These are phyloP conservation scores for Sinocyclocheilus grahami DNA, from an alignment of 2,113 vertebrate species.

Conservation along the genomic window DNA sequence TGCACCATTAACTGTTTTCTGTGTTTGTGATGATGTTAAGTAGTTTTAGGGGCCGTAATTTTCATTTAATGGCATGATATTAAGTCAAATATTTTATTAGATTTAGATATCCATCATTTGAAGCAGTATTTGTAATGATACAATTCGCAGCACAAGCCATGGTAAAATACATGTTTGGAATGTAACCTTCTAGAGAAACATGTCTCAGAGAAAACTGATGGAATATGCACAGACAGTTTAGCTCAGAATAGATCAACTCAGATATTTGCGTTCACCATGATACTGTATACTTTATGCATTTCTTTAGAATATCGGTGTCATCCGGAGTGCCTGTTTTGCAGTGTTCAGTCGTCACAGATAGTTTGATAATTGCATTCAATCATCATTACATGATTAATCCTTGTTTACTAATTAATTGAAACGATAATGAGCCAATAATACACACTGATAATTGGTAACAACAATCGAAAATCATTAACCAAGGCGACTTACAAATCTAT, in stretches of 20 bases:
- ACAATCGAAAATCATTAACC: constrained; percentile 10
- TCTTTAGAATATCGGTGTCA: not conserved
- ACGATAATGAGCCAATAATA: not conserved
- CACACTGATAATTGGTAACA: not conserved
- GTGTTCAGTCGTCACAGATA: not conserved
- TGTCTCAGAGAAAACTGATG: not conserved
- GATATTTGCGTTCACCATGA: not conserved
- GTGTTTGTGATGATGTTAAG: not conserved
- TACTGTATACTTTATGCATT: not conserved
- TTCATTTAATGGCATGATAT: not conserved
- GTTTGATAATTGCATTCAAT: constrained; percentile 19
- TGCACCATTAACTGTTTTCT: not conserved
- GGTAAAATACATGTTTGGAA: constrained; percentile 1
- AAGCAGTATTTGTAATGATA: constrained; percentile 7
- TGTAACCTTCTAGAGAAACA: constrained; percentile 14
- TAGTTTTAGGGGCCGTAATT: not conserved
- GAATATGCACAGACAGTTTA: not conserved
- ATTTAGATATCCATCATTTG: not conserved
- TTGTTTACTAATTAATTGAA: not conserved
- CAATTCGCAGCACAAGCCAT: not conserved
- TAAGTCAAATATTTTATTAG: not conserved
- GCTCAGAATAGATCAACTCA: not conserved
- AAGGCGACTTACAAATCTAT: constrained; percentile 20
- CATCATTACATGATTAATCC: not conserved
- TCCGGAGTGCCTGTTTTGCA: constrained; percentile 56